Evolutionary conservation across 2,888 invertebrate species (phyloP), one percentile per base, ranked within the genome.

Genomic region (Nematopogon swammerdamellus): DNA sequence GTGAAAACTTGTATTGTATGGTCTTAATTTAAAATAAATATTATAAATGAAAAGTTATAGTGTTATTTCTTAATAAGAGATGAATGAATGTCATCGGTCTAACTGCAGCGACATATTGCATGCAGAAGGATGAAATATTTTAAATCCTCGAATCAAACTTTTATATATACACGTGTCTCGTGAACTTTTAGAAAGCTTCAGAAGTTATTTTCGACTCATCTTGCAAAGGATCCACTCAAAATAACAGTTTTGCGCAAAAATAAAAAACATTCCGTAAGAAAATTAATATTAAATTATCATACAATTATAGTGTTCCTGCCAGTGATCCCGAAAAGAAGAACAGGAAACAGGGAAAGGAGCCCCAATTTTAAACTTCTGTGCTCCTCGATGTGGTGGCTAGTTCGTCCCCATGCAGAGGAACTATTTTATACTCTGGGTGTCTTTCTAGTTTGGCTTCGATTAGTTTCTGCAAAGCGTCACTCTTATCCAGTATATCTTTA

Each of bases 401-500:
- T 57, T 73, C 71, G 45, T 69, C 66, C 48, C 52, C 30, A 42
- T 71, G 70, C 57, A 76, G 61, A 29, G 70, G 62, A 52, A 73
- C 65, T 52, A 64, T 65, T 59, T 74, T 76, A 59, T 76, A 77
- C 55, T 80, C 77, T 8, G 76, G 74, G 50, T 76, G 72, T 56
- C 63, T 71, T 55, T 72, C 73, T 55, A 77, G 63, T 61, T 72
- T 77, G 1, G 72, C 73, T 49, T 72, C 69, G 48, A 79, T 77
- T 46, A 73, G 62, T 59, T 71, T 76, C 55, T 73, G 69, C 29
- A 77, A 57, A 44, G 67, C 73, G 53, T 71, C 70, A 57, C 75
- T 77, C 57, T 74, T 77, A 51, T 68, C 69, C 45, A 70, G 65
- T 46, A 79, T 68, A 49, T 73, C 63, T 53, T 68, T 63, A 10